Percentiles rank a stretch among this genome's conserved stretches.
These are phyloP conservation scores for Serranus cabrilla DNA, from an alignment of 2,797 vertebrate species.

Conservation along the genomic window DNA sequence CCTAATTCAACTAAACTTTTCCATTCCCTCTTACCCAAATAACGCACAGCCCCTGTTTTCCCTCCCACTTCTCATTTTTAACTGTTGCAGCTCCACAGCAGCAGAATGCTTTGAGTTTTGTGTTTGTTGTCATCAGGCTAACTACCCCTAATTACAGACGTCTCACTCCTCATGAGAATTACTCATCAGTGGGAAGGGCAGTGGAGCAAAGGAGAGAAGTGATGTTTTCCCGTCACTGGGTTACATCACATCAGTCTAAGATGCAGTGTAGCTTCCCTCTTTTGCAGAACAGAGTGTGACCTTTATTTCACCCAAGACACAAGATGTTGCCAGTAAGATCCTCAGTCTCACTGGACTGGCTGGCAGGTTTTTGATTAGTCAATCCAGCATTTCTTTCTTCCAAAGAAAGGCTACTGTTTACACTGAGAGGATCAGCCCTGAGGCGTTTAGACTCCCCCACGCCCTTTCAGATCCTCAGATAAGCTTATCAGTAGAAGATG, in stretches of 20 bases:
- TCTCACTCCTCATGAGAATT: constrained; percentile 19
- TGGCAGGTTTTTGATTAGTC: neutral
- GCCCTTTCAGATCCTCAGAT: neutral
- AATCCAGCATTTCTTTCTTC: neutral
- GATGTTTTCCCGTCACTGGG: neutral
- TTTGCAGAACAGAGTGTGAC: neutral
- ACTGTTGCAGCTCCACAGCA: constrained; percentile 8
- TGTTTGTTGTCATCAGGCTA: neutral
- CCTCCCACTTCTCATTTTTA: constrained; percentile 33
- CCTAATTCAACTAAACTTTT: constrained; percentile 47
- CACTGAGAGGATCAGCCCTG: constrained; percentile 1
- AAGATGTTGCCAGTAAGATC: neutral
- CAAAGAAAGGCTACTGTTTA: neutral
- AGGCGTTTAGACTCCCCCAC: neutral
- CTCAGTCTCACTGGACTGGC: neutral
- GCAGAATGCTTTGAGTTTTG: neutral
- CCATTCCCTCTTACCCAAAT: constrained; percentile 36
- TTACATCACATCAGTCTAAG: neutral
- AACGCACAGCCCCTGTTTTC: constrained; percentile 19
- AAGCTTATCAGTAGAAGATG: neutral
- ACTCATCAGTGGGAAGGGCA: constrained; percentile 30
- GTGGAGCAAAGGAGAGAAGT: constrained; percentile 7
- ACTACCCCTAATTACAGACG: constrained; percentile 13
- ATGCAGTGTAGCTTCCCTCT: neutral
- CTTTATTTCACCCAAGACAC: neutral